Conservation (phyloP, 2,888 invertebrate genomes). For the Eupithecia centaureata region DNA sequence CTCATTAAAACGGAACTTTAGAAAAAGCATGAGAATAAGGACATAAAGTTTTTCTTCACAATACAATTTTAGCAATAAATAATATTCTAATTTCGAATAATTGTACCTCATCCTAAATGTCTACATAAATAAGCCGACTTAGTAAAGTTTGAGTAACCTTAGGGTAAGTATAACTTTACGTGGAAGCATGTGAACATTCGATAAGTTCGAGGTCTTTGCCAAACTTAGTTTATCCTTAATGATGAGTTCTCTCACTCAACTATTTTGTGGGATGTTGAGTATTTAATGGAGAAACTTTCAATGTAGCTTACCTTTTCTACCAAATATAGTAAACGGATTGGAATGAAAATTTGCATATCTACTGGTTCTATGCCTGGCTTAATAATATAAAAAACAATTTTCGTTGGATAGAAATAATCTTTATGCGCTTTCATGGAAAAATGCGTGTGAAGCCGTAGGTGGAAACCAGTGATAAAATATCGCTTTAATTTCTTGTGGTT, state of each 20-base stretch:
- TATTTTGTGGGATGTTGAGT: constrained; percentile 39
- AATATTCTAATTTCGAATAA: not conserved
- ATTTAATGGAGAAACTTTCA: constrained; percentile 36
- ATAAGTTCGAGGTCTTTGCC: constrained; percentile 40
- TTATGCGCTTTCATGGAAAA: too few species aligned
- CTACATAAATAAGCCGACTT: constrained; percentile 21
- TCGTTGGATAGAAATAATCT: too few species aligned
- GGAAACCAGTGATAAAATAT: too few species aligned
- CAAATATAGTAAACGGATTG: too few species aligned
- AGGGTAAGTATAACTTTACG: constrained; percentile 28
- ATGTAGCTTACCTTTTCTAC: too few species aligned
- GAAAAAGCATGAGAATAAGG: too few species aligned
- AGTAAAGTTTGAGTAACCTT: constrained; percentile 24
- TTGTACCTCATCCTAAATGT: not conserved
- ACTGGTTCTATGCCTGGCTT: too few species aligned
- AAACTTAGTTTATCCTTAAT: constrained; percentile 44
- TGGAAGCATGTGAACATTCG: constrained; percentile 40
- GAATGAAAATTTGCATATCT: too few species aligned
- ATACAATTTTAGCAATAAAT: not conserved
- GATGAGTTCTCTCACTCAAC: constrained; percentile 43
- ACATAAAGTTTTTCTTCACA: not conserved
- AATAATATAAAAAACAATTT: too few species aligned
- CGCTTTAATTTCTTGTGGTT: too few species aligned
- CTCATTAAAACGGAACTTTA: too few species aligned
- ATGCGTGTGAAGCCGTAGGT: too few species aligned